These are phyloP conservation scores for Plutella xylostella DNA, from an alignment of 2,888 invertebrate genomes.

Conservation along the genomic window DNA sequence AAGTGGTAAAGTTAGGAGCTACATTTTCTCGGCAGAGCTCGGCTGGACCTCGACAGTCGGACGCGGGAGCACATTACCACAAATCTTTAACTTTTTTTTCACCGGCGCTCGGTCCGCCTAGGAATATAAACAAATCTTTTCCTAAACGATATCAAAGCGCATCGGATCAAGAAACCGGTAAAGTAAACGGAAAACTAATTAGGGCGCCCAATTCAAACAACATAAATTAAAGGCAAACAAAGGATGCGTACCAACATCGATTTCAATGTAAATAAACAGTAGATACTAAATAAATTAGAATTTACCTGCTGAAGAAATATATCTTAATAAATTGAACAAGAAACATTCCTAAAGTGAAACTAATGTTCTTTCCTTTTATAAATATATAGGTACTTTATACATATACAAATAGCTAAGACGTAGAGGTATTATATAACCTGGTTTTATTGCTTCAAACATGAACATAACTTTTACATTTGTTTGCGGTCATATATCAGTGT, in stretches of 20 bases:
- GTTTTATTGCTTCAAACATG: too few relatives aligned
- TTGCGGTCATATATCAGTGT: too few relatives aligned
- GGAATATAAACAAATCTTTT: background rate
- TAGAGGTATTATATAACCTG: too few relatives aligned
- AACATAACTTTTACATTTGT: too few relatives aligned
- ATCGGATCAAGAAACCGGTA: background rate
- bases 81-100: background rate
- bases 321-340: conserved; percentile 16
- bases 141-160: background rate
- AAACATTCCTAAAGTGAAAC: conserved; percentile 18
- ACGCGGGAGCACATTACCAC: conserved; percentile 3
- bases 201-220: conserved; percentile 27
- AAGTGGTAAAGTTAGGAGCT: conserved; percentile 49
- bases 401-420: too few relatives aligned
- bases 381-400: too few relatives aligned
- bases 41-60: conserved; percentile 13
- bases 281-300: conserved; percentile 23
- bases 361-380: too few relatives aligned
- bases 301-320: conserved; percentile 22
- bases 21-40: conserved; percentile 48
- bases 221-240: conserved; percentile 31
- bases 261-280: conserved; percentile 21
- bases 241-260: conserved; percentile 24
- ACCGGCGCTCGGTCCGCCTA: background rate
- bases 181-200: conserved; percentile 25